Percentiles rank a stretch among this genome's conserved stretches.
Conservation (phyloP, 1,140 invertebrate genomes). For the Diprion similis region DNA sequence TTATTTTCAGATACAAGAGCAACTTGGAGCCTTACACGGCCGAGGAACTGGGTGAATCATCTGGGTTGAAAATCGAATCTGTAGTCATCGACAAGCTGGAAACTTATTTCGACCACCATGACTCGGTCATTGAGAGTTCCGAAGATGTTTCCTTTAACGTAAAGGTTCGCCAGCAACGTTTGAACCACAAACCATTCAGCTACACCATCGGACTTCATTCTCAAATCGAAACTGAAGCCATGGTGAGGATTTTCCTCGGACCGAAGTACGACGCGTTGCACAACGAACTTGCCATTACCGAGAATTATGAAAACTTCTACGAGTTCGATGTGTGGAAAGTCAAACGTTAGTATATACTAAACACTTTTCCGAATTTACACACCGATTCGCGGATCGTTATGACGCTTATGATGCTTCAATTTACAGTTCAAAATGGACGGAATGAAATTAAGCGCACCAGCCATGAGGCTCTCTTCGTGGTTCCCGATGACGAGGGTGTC, state of each 20-base stretch:
- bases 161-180: constrained; percentile 50
- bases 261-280: constrained; percentile 71
- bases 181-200: constrained; percentile 71
- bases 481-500: constrained; percentile 44
- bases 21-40: constrained; percentile 66
- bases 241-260: constrained; percentile 72
- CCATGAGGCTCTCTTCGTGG: constrained; percentile 49
- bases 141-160: constrained; percentile 41
- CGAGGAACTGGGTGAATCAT: constrained; percentile 65
- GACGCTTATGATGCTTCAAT: constrained; percentile 46
- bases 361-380: constrained; percentile 31
- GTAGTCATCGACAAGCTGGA: constrained; percentile 69
- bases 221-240: constrained; percentile 62
- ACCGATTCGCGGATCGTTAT: constrained; percentile 61
- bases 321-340: constrained; percentile 64
- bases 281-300: constrained; percentile 53
- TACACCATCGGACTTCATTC: constrained; percentile 67
- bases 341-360: constrained; percentile 43
- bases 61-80: constrained; percentile 69
- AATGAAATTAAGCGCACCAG: constrained; percentile 56
- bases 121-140: constrained; percentile 70
- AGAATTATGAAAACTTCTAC: constrained; percentile 68
- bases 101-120: constrained; percentile 76
- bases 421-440: constrained; percentile 51
- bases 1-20: constrained; percentile 46